Base-by-base conservation (phyloP, 1,140 invertebrate genomes). In the Orchesella cincta region DNA sequence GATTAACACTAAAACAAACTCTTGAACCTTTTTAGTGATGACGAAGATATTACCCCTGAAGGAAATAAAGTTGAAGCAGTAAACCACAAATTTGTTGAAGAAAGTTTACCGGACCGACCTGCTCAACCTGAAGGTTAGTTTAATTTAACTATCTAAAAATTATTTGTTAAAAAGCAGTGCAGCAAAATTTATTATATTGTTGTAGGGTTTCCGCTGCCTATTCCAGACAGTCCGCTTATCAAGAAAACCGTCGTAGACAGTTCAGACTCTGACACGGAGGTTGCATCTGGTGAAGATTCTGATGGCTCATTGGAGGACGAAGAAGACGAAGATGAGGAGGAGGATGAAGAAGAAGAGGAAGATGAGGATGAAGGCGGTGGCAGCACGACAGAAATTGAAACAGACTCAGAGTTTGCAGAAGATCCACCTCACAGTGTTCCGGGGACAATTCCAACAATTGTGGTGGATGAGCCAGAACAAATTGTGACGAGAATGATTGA, bases 341-440 rank as follows among this genome's bases (percentile, higher is more conserved):
- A 83, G 14, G 79, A 82, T 20, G 78, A 80, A 8, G 81, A 89
- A 51, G 89, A 90, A 54, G 89, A 89, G 46, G 89, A 90, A 80
- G 83, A 84, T 28, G 84, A 84, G 78, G 83, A 84, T 12, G 89
- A 90, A 82, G 90, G 91, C 79, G 90, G 91, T 75, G 93, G 93
- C 82, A 94, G 93, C 16, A 93, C 93, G 1, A 95, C 93, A 0
- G 94, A 95, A 87, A 94, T 96, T 78, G 94, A 93, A 64, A 96
- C 94, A 0, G 94, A 96, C 84, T 95, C 93, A 2, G 94, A 96
- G 85, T 95, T 95, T 83, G 93, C 93, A 73, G 91, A 93, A 79
- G 93, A 94, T 81, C 83, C 81, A 34, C 79, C 83, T 29, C 81
- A 81, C 28, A 75, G 76, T 39, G 81, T 81, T 23, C 81, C 82